Percentiles rank a stretch among this genome's conserved stretches.
These are phyloP conservation scores for Drosophila koepferae DNA, from an alignment of 2,888 invertebrate species.

Conservation along the genomic window DNA sequence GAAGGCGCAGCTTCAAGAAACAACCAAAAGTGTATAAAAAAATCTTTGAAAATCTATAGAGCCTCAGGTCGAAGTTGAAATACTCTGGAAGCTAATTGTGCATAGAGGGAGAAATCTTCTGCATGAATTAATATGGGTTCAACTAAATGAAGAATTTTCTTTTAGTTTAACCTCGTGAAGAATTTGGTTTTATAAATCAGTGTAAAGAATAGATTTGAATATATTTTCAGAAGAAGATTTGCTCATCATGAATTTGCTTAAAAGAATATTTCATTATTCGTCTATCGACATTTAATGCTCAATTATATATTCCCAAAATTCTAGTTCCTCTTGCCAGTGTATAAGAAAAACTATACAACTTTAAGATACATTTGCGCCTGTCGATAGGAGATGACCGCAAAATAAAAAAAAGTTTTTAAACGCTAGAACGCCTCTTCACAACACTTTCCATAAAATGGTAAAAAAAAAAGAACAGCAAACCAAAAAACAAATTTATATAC, in stretches of 20 bases:
- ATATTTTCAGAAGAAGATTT: no score
- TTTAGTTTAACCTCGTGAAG: no score
- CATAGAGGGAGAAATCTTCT: not conserved
- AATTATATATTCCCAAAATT: no score
- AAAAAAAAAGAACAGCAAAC: conserved; percentile 27
- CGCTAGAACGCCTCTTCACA: conserved; percentile 84
- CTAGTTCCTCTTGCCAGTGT: conserved; percentile 3
- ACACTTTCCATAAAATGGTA: conserved; percentile 74
- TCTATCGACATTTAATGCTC: not conserved
- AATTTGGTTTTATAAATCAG: no score
- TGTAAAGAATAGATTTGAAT: no score
- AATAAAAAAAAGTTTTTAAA: conserved; percentile 68
- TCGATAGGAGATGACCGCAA: conserved; percentile 70
- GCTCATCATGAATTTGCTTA: no score
- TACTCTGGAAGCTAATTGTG: conserved; percentile 2
- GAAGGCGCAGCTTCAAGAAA: conserved; percentile 33
- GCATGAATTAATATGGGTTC: no score
- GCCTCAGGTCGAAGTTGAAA: conserved; percentile 6
- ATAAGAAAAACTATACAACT: conserved; percentile 39
- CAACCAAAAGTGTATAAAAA: conserved; percentile 17
- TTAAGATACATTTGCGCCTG: conserved; percentile 71
- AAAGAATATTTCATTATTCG: no score
- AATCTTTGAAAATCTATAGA: not conserved
- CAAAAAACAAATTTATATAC: conserved; percentile 37
- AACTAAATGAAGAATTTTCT: no score